phyloP scores from a whole-genome alignment of 2,888 invertebrate genomes.

The Ichneumoninae sp. region DNA sequence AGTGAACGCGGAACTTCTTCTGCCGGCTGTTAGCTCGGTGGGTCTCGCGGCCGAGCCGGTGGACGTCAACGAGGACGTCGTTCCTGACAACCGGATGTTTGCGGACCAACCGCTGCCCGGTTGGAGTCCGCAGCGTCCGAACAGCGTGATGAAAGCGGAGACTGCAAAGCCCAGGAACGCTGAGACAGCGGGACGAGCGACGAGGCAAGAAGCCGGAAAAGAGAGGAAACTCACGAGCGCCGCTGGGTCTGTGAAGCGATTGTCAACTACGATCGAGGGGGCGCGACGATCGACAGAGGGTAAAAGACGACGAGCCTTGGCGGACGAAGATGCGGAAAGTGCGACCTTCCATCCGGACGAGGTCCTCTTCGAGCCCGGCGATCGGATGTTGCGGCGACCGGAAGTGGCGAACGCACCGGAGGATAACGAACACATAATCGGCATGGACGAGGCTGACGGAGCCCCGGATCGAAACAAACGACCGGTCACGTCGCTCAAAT shows the following conservation, averaged over 20 bases:
- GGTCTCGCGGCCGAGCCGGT: background rate
- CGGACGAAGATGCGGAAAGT: slow-evolving; percentile 16
- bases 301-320: background rate
- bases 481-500: slow-evolving; percentile 37
- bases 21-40: background rate
- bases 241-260: background rate
- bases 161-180: background rate
- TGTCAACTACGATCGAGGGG: background rate
- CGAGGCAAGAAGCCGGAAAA: background rate
- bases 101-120: background rate
- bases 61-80: background rate
- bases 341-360: slow-evolving; percentile 55
- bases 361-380: slow-evolving; percentile 21
- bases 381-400: slow-evolving; percentile 3
- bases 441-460: slow-evolving; percentile 26
- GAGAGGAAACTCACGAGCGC: background rate
- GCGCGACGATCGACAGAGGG: background rate
- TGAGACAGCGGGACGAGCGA: background rate
- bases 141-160: background rate
- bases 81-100: background rate
- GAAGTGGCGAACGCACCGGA: background rate
- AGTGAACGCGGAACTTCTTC: background rate
- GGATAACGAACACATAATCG: slow-evolving; percentile 8
- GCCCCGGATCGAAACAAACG: background rate
- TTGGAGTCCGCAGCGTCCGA: background rate